Evolutionary conservation across 1,140 invertebrate species (phyloP).

Genomic region (Drosophila lacteicornis): DNA sequence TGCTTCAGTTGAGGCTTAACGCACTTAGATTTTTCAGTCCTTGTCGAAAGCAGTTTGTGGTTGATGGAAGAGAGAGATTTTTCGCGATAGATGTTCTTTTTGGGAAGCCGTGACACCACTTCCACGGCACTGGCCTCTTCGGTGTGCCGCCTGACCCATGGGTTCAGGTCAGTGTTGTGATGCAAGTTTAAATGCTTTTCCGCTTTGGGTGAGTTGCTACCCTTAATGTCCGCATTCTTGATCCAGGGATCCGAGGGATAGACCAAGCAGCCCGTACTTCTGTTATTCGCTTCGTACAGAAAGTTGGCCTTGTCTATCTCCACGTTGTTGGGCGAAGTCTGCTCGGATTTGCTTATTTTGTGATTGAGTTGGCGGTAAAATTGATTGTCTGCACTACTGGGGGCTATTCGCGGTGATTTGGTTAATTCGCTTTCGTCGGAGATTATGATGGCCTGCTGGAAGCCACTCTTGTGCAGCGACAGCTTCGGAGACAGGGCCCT

Average conservation of each 20-base stretch:
- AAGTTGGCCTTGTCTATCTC: slow-evolving; percentile 63
- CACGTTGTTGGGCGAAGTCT: slow-evolving; percentile 80
- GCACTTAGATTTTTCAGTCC: slow-evolving; percentile 37
- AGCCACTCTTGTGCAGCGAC: slow-evolving; percentile 32
- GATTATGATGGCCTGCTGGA: slow-evolving; percentile 47
- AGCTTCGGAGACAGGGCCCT: slow-evolving; percentile 27
- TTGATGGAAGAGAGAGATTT: slow-evolving; percentile 48
- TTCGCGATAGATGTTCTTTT: slow-evolving; percentile 35
- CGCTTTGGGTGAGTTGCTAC: slow-evolving; percentile 4
- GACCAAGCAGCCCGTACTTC: slow-evolving; percentile 73
- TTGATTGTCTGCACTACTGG: slow-evolving; percentile 57
- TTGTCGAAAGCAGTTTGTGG: slow-evolving; percentile 27
- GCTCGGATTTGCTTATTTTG: slow-evolving; percentile 74
- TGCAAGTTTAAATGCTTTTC: slow-evolving; percentile 29
- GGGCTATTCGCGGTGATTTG: slow-evolving; percentile 19
- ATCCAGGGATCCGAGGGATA: slow-evolving; percentile 84
- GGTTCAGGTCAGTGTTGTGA: slow-evolving; percentile 40
- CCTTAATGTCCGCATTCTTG: slow-evolving; percentile 66
- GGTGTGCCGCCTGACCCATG: slow-evolving; percentile 66
- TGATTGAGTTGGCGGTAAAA: slow-evolving; percentile 42
- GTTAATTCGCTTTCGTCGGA: slow-evolving; percentile 43
- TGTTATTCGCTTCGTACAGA: slow-evolving; percentile 67
- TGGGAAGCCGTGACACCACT: slow-evolving; percentile 5
- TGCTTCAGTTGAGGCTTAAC: slow-evolving; percentile 45
- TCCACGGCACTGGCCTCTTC: slow-evolving; percentile 18